These are phyloP conservation scores for Drosophila crucigera DNA, from an alignment of 2,888 invertebrate genomes.

Conservation along the genomic window DNA sequence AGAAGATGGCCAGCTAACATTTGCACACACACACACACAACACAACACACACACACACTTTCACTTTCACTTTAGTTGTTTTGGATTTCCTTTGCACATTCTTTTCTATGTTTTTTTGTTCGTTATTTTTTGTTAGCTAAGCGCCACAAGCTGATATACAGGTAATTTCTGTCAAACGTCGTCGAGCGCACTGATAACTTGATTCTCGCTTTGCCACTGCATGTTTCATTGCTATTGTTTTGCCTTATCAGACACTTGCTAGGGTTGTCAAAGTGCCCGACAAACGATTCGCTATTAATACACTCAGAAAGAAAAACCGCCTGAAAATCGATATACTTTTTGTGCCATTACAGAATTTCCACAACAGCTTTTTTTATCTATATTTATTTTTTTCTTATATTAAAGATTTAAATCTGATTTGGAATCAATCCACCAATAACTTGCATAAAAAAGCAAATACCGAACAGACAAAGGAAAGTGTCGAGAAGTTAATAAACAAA, in stretches of 20 bases:
- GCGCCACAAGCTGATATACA: constrained; percentile 11
- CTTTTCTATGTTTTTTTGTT: background rate
- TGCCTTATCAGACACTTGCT: constrained; percentile 53
- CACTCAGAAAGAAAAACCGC: background rate
- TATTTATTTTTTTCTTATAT: no score
- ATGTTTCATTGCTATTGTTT: constrained; percentile 26
- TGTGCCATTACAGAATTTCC: background rate
- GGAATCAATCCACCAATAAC: background rate
- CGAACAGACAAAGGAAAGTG: background rate
- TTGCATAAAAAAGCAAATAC: background rate
- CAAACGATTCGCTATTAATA: constrained; percentile 22
- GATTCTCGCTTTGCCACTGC: constrained; percentile 35
- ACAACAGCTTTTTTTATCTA: background rate
- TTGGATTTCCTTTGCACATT: constrained; percentile 11
- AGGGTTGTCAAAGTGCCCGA: constrained; percentile 54
- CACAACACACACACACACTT: constrained; percentile 7
- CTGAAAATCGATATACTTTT: background rate
- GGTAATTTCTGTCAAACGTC: constrained; percentile 58
- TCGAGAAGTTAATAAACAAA: no score
- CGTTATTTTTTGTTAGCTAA: background rate
- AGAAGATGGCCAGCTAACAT: constrained; percentile 34
- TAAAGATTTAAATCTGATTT: background rate
- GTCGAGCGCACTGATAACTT: constrained; percentile 55
- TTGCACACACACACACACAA: background rate
- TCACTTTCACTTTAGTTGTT: constrained; percentile 28